Base-by-base conservation (phyloP, 2,888 invertebrate genomes). In the Tachina grossa region DNA sequence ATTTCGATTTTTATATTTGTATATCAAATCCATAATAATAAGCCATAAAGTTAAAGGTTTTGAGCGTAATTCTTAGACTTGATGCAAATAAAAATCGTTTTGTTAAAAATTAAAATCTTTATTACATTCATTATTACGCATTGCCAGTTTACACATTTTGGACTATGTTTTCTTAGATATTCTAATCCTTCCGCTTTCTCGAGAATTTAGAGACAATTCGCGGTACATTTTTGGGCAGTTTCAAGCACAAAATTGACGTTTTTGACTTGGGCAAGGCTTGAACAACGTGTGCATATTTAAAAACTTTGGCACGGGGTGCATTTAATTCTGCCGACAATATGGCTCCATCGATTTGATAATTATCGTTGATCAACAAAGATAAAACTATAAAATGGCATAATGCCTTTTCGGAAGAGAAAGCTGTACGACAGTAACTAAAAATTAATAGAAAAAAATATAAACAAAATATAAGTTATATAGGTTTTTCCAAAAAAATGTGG, bases 311-410 rank as follows among this genome's bases (percentile, higher is more conserved):
- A 63, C 90, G 89, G 16, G 91, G 83, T 49, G 89, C 88, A 47
- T 89, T 87, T n/a, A 92, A 65, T 16, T 91, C 90, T 19, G 88
- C 87, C 0, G 90, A 84, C 0, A 92, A 84, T 0, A 87, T 63
- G 47, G 89, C 89, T 2, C 89, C 61, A 68, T 91, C 89, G 9
- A 91, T 88, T 79, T 91, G 89, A 82, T 89, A 89, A 5, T 91
- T 90, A 0, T 90, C 90, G 61, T 86, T 89, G 2, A 91, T 87
- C 11, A 92, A 87, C 43, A 92, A 80, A 0, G 89, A 88, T 59
- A 93, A 84, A 1, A 91, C 91, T 65, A 93, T 89, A 43, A 90
- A 92, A 71, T 92, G 89, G 1, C 92, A 91, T 2, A 92, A 81
- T 0, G 91, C 92, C 79, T 93, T 92, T 66, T 93, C 91, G 3